Conservation (phyloP, 1,140 invertebrate species). For the Drosophila biarmipes region DNA sequence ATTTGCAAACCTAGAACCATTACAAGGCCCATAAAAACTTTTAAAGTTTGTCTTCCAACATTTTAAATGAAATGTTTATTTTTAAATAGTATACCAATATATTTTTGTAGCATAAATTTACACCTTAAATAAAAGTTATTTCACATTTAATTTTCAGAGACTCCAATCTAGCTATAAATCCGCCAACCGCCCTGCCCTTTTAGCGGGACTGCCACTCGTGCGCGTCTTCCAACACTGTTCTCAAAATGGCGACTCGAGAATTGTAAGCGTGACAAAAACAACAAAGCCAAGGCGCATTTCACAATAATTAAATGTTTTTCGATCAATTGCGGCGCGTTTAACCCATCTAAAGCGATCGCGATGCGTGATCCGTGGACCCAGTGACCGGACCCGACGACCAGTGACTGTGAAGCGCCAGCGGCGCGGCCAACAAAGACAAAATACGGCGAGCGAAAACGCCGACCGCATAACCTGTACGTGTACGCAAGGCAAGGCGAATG, state of each 20-base stretch:
- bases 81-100: neutral
- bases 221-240: conserved; percentile 64
- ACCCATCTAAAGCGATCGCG: conserved; percentile 40
- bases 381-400: conserved; percentile 37
- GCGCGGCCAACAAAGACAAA: conserved; percentile 41
- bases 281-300: conserved; percentile 76
- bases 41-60: too few species aligned
- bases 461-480: conserved; percentile 81
- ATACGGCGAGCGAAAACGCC: conserved; percentile 56
- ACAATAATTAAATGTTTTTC: conserved; percentile 80
- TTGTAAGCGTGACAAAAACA: conserved; percentile 80
- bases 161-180: neutral
- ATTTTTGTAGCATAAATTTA: too few species aligned
- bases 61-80: too few species aligned
- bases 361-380: conserved; percentile 53
- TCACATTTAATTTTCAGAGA: too few species aligned
- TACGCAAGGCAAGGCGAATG: conserved; percentile 70
- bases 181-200: conserved; percentile 1
- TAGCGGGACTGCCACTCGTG: conserved; percentile 25
- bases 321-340: conserved; percentile 19
- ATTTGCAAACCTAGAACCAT: too few species aligned
- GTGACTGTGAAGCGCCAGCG: conserved; percentile 43
- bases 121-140: too few species aligned
- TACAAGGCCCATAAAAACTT: too few species aligned
- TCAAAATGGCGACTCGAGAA: conserved; percentile 78